Percentiles rank a stretch among this genome's conserved stretches.
phyloP scores from a whole-genome alignment of 2,113 vertebrate genomes.

The Madoqua kirkii region DNA sequence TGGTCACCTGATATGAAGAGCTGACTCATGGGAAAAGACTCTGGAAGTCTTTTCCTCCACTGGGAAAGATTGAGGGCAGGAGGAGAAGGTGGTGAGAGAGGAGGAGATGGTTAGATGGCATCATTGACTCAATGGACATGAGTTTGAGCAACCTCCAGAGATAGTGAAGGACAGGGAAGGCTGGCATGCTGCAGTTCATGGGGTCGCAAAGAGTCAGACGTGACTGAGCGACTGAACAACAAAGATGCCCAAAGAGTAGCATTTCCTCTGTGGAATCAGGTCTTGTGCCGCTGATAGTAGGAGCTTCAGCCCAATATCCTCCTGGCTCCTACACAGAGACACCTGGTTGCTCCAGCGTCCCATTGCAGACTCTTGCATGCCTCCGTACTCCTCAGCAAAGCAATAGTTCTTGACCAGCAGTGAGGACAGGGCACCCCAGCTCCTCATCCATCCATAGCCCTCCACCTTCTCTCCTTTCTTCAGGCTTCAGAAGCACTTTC shows the following conservation, averaged over 20 bases:
- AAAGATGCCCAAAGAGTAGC: not conserved
- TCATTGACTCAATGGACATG: not conserved
- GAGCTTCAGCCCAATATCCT: conserved; percentile 24
- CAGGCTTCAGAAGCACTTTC: not conserved
- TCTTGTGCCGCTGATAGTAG: not conserved
- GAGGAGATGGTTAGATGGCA: not conserved
- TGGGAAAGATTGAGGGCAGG: not conserved
- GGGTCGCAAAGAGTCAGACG: not conserved
- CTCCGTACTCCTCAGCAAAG: not conserved
- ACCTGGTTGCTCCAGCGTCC: not conserved
- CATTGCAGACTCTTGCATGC: not conserved
- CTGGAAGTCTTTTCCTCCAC: not conserved
- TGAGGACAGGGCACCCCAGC: not conserved
- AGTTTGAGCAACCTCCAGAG: not conserved
- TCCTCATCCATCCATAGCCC: not conserved
- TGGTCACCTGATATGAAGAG: not conserved
- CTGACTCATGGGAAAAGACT: not conserved
- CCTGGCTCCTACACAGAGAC: not conserved
- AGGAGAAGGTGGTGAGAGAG: not conserved
- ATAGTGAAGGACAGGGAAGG: not conserved
- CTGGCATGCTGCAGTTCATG: not conserved
- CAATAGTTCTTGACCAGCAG: not conserved
- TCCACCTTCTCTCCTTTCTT: not conserved
- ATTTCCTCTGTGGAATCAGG: conserved; percentile 65
- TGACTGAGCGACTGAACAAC: not conserved